These are phyloP conservation scores for Ceraclea dissimilis DNA, from an alignment of 2,888 invertebrate genomes.

Conservation along the genomic window DNA sequence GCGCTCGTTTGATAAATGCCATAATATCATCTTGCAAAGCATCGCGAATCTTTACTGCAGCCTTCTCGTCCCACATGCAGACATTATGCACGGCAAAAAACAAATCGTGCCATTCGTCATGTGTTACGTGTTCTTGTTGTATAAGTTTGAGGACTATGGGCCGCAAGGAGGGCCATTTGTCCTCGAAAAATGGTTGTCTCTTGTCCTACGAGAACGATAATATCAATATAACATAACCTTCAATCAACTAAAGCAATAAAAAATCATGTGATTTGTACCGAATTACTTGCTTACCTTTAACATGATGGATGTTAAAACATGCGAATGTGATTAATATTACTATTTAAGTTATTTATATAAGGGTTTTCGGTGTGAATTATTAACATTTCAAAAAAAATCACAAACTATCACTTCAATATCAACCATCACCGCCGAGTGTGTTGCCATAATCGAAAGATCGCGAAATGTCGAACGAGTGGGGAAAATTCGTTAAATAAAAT, in stretches of 20 bases:
- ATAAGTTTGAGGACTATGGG: conserved; percentile 89
- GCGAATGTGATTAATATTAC: background rate
- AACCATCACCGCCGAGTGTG: background rate
- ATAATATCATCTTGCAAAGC: conserved; percentile 88
- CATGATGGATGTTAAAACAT: background rate
- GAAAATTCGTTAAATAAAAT: too few relatives aligned
- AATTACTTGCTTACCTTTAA: background rate
- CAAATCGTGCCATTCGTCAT: conserved; percentile 95
- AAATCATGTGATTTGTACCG: background rate
- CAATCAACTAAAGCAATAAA: background rate
- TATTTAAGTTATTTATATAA: background rate
- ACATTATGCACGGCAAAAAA: conserved; percentile 95
- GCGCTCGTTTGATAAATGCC: conserved; percentile 90
- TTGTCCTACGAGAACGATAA: conserved; percentile 52
- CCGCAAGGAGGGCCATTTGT: conserved; percentile 94
- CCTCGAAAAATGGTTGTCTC: conserved; percentile 82
- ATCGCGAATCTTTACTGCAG: conserved; percentile 79
- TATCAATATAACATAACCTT: conserved; percentile 22
- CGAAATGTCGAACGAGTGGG: too few relatives aligned
- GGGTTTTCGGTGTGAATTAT: background rate
- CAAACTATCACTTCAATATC: background rate
- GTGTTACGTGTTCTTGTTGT: conserved; percentile 88
- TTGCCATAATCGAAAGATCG: too few relatives aligned
- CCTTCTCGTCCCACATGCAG: conserved; percentile 96
- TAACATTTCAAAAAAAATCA: background rate